These are phyloP conservation scores for Drosophila maculinotata DNA, from an alignment of 2,888 invertebrate genomes.

Conservation along the genomic window DNA sequence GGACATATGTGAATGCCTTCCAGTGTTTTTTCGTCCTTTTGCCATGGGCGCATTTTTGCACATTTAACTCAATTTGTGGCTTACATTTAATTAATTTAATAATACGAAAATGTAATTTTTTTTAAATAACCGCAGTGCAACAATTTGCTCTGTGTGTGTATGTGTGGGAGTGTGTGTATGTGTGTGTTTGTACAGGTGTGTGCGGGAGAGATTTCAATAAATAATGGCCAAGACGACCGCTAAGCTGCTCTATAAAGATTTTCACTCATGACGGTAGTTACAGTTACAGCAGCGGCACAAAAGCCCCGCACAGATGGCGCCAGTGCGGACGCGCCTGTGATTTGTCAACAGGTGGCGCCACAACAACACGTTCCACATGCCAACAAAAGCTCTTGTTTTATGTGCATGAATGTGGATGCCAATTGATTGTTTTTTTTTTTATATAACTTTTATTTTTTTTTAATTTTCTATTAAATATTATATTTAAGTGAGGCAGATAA, in stretches of 20 bases:
- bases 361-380: conserved; percentile 56
- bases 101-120: conserved; percentile 57
- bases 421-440: neutral
- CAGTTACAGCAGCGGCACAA: conserved; percentile 48
- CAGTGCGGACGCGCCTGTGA: neutral
- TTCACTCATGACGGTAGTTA: neutral
- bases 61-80: conserved; percentile 82
- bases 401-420: conserved; percentile 18
- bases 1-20: conserved; percentile 44
- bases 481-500: too few relatives aligned
- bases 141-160: conserved; percentile 21
- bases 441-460: neutral
- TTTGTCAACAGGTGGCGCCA: conserved; percentile 48
- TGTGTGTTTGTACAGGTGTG: conserved; percentile 7
- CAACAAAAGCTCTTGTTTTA: conserved; percentile 47
- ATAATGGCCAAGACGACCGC: conserved; percentile 36
- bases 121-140: conserved; percentile 49
- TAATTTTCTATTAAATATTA: neutral
- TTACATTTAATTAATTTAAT: conserved; percentile 81
- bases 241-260: conserved; percentile 16
- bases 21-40: conserved; percentile 29
- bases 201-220: conserved; percentile 33
- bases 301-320: too few relatives aligned
- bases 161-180: neutral
- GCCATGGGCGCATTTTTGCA: conserved; percentile 61